Conservation (phyloP, 2,888 invertebrate species). For the Eilema griseolum region DNA sequence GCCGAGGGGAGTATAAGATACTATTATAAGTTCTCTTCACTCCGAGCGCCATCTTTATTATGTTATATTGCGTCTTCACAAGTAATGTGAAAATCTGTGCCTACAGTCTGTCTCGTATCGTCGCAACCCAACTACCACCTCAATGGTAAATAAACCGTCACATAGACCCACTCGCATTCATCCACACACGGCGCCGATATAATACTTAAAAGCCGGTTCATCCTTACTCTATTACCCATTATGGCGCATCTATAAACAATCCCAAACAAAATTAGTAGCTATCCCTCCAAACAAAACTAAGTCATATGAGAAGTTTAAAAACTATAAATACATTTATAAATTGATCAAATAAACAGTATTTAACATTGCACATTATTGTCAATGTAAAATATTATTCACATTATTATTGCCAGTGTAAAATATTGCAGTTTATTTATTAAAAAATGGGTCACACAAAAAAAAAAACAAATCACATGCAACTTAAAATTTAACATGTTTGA, state of each 20-base stretch:
- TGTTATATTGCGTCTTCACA: no score
- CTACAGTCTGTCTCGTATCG: neutral
- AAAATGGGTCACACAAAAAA: conserved; percentile 35
- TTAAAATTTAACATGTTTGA: conserved; percentile 5
- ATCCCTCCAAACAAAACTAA: conserved; percentile 1
- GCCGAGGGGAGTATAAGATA: no score
- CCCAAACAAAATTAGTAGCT: conserved; percentile 21
- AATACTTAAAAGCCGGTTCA: conserved; percentile 39
- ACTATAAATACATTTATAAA: neutral
- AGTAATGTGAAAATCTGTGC: no score
- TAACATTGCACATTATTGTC: conserved; percentile 17
- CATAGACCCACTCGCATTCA: conserved; percentile 19
- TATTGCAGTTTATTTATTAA: conserved; percentile 16
- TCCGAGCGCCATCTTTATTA: no score
- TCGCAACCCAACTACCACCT: conserved; percentile 3
- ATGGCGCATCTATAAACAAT: conserved; percentile 35
- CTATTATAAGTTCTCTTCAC: no score
- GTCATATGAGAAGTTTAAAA: neutral
- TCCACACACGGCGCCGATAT: conserved; percentile 35
- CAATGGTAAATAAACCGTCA: conserved; percentile 26
- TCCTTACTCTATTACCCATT: conserved; percentile 35
- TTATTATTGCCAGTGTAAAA: conserved; percentile 18
- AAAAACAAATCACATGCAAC: conserved; percentile 34
- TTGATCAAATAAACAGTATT: neutral
- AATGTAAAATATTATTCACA: conserved; percentile 16